Conservation (phyloP, 2,113 vertebrate genomes). For the Phyllostomus discolor region DNA sequence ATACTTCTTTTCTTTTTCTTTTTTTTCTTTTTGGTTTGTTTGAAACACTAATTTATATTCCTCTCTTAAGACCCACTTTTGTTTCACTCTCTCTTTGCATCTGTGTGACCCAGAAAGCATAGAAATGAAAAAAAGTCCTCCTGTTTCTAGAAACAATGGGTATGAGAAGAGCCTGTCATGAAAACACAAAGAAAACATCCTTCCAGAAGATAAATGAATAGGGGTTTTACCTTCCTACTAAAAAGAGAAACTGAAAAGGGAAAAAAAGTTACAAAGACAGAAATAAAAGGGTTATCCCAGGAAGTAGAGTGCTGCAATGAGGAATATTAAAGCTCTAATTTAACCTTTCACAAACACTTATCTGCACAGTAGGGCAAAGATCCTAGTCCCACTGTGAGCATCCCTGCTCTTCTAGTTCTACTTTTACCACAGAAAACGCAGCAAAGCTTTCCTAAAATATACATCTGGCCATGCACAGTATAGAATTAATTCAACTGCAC, state of each 20-base stretch:
- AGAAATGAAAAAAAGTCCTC: background rate
- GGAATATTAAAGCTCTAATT: background rate
- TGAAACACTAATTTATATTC: background rate
- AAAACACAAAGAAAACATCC: conserved; percentile 17
- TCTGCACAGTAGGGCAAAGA: background rate
- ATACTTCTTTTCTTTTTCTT: too few species aligned
- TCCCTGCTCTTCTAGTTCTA: background rate
- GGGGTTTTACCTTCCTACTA: background rate
- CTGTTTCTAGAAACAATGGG: conserved; percentile 10
- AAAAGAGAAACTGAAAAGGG: background rate
- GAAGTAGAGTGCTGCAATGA: background rate
- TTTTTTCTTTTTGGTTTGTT: background rate
- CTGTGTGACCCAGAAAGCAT: background rate
- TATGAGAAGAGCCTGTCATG: background rate
- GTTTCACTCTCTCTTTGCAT: background rate
- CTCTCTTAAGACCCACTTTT: background rate
- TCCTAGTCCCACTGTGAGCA: background rate
- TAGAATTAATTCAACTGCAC: conserved; percentile 42
- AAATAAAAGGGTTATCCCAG: background rate
- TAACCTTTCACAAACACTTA: background rate
- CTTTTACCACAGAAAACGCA: background rate
- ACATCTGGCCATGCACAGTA: background rate
- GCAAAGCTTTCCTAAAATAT: background rate
- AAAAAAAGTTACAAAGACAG: background rate
- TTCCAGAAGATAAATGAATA: conserved; percentile 45